These are phyloP conservation scores for Danaus melanippus DNA, from an alignment of 1,140 invertebrate species.

Conservation along the genomic window DNA sequence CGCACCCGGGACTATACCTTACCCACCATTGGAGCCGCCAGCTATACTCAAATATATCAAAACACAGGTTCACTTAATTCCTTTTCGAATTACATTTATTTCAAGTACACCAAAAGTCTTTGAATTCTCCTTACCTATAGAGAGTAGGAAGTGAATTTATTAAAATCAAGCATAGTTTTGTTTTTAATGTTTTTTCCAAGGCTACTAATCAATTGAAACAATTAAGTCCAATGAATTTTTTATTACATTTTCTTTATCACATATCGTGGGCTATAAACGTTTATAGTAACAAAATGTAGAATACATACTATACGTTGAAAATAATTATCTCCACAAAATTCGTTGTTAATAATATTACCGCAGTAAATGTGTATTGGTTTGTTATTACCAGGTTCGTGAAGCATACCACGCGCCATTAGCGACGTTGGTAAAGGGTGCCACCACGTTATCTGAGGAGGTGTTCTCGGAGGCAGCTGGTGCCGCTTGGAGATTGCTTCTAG, in stretches of 20 bases:
- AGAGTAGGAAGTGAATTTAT: no score
- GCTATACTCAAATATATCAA: constrained; percentile 90
- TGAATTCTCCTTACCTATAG: no score
- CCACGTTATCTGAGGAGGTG: constrained; percentile 89
- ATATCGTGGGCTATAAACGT: no score
- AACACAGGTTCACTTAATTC: constrained; percentile 75
- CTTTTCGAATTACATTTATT: no score
- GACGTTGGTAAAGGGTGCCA: constrained; percentile 91
- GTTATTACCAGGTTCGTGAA: constrained; percentile 78
- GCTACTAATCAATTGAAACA: no score
- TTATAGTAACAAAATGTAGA: no score
- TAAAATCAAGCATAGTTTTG: no score
- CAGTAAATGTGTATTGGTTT: background rate
- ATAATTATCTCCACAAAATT: background rate
- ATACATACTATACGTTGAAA: no score
- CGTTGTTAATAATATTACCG: background rate
- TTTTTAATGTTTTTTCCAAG: no score
- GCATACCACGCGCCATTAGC: constrained; percentile 93
- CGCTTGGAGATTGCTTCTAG: constrained; percentile 94
- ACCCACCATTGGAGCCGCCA: constrained; percentile 72
- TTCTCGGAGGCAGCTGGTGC: constrained; percentile 91
- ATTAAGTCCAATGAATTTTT: no score
- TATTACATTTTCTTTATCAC: no score
- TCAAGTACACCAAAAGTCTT: no score
- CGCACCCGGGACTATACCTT: constrained; percentile 37